Evolutionary conservation across 53 echinoderm and acorn worm species (phyloP), one percentile per base, ranked within the genome.

Genomic region (Apostichopus leukothele): DNA sequence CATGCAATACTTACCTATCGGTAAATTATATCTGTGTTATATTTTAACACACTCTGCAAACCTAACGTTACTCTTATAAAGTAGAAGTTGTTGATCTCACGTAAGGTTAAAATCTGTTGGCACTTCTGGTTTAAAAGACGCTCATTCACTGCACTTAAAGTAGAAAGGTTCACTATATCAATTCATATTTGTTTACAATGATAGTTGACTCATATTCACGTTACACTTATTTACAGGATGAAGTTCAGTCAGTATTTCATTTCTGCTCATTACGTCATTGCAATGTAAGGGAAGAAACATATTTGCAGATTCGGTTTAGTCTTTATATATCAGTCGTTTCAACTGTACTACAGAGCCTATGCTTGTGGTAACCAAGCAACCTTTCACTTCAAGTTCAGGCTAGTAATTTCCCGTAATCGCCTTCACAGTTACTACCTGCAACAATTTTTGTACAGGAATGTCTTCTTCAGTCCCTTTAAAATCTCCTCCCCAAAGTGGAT

Each of bases 171-270:
- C 50, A 16, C 53, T 23, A 23, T 51, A 39, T 50, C 55, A 18
- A 39, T 25, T 75, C 55, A 50, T 14, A 22, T 76, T 51, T 77
- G 51, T 77, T 77, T 77, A 50, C 77, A 77, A 16, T 13, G 16
- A 63, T 63, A 63, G 16, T 77, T 77, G 77, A 77, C 77, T 77
- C 77, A 77, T 77, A 26, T 77, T 77, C 77, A 77, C 77, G 77
- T 27, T 77, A 12, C 6, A 63, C 16, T 63, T 11, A 39, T 39
- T 39, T 39, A 39, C 39, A 39, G 39, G 39, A 16, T 63, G 0
- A 11, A 7, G 61, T 5, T 1, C 61, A 61, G 77, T 77, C 11
- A 76, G 51, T 5, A 12, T 76, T n/a, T 76, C 52, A 51, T 77
- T 77, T 51, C 52, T 77, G 77, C 14, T 50, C 52, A 77, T 77